A percentile compares a stretch with the other conserved stretches of the same genome.
These are phyloP conservation scores for Urocynchramus pylzowi DNA, from an alignment of 2,113 vertebrate genomes.

Conservation along the genomic window DNA sequence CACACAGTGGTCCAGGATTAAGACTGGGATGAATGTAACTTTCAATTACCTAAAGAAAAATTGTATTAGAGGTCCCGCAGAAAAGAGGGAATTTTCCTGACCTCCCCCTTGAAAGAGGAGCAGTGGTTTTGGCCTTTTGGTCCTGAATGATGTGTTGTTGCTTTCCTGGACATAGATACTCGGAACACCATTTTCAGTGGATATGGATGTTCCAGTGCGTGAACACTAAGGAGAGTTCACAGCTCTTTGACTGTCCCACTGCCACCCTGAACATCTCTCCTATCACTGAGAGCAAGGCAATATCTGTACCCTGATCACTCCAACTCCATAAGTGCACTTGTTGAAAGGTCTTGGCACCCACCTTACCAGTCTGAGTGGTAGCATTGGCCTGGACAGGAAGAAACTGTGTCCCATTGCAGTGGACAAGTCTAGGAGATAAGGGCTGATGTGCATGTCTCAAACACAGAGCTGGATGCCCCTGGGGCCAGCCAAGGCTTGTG, in stretches of 20 bases:
- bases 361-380: background rate
- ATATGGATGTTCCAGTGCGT: background rate
- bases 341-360: background rate
- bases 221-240: background rate
- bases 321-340: fast-evolving
- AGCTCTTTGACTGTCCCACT: background rate
- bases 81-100: background rate
- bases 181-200: background rate
- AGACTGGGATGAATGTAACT: background rate
- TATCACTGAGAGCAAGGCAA: background rate
- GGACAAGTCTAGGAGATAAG: background rate
- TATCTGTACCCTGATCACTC: background rate
- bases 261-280: background rate
- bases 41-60: background rate
- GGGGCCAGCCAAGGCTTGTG: background rate
- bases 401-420: background rate
- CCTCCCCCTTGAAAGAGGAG: background rate
- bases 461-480: background rate
- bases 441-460: background rate
- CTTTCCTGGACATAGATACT: background rate
- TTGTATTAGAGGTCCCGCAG: background rate
- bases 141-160: background rate
- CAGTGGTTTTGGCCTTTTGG: background rate
- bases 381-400: background rate
- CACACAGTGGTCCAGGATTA: background rate